Base-by-base conservation (phyloP, 2,888 invertebrate genomes). In the Selenia dentaria region DNA sequence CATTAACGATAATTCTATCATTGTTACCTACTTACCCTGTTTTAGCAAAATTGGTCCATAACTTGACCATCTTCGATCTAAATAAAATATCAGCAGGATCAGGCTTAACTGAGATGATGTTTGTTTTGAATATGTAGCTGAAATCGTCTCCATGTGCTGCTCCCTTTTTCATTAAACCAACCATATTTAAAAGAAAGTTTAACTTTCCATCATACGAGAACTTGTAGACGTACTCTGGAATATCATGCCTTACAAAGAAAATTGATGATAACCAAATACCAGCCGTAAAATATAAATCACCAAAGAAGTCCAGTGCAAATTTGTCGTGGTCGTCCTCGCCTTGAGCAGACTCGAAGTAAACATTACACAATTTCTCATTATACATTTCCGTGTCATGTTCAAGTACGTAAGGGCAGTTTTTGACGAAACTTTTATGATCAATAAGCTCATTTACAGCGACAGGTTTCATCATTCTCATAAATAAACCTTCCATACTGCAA, bases 401-500 rank as follows among this genome's bases (percentile, higher is more conserved):
- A 24, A 8, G 77, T 42, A 10, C 38, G 35, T 54, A 66, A 1
- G 68, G 51, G 54, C 68, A 70, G 51, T 53, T 60, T 2, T 69
- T 51, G 2, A 54, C 25, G 39, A 75, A 75, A 5, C 67, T 58
- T 37, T 66, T 71, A 2, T 60, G 55, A 3, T 59, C 53, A 9
- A 65, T 55, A 1, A 76, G 28, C 28, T 68, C 57, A 35, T 62
- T 51, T 1, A 73, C 35, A 32, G 54, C 55, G 2, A 56, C 42
- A 1, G 67, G 61, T 38, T 70, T 73, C 13, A 67, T 49, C 31
- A 59, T 20, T 12, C 38, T 48, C 62, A 81, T 77, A 12, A 83
- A 59, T 6, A 82, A 64, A 1, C 92, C 92, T 62, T 92, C 92
- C 1, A 67, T 74, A 0, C 80, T 74, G 46, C 83, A 89, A 51